These are phyloP conservation scores for Rhinopithecus roxellana DNA, from an alignment of 2,113 vertebrate genomes.

Conservation along the genomic window DNA sequence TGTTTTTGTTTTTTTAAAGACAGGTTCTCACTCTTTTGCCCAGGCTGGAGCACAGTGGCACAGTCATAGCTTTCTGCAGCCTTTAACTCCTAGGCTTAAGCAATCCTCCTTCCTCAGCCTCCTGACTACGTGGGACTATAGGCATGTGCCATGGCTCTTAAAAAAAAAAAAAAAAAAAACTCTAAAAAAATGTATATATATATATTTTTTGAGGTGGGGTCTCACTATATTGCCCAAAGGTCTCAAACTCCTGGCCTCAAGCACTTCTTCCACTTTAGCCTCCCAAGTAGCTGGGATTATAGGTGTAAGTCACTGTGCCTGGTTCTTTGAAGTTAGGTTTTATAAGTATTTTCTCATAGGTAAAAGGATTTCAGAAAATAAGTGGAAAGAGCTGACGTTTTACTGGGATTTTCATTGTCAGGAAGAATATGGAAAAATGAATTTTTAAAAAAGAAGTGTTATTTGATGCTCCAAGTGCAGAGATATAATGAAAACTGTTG, in stretches of 20 bases:
- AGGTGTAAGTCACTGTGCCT: not conserved
- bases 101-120: not conserved
- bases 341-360: not conserved
- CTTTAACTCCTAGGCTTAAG: not conserved
- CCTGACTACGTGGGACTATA: not conserved
- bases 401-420: not conserved
- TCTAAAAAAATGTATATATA: too few species aligned
- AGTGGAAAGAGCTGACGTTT: conserved; percentile 7
- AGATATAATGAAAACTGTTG: not conserved
- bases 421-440: conserved; percentile 4
- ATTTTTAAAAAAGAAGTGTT: not conserved
- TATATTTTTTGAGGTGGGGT: not conserved
- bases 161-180: too few species aligned
- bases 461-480: conserved; percentile 14
- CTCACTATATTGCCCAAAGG: not conserved
- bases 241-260: not conserved
- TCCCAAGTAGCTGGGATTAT: not conserved
- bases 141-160: not conserved
- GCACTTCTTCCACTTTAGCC: not conserved
- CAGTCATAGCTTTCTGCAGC: not conserved
- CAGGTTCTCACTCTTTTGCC: not conserved
- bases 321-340: not conserved
- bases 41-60: not conserved
- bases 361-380: conserved; percentile 42
- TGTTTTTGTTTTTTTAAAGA: not conserved